Evolutionary conservation across 2,113 vertebrate genomes (phyloP), one percentile per base, ranked within the genome.

Genomic region (Tor tambroides): DNA sequence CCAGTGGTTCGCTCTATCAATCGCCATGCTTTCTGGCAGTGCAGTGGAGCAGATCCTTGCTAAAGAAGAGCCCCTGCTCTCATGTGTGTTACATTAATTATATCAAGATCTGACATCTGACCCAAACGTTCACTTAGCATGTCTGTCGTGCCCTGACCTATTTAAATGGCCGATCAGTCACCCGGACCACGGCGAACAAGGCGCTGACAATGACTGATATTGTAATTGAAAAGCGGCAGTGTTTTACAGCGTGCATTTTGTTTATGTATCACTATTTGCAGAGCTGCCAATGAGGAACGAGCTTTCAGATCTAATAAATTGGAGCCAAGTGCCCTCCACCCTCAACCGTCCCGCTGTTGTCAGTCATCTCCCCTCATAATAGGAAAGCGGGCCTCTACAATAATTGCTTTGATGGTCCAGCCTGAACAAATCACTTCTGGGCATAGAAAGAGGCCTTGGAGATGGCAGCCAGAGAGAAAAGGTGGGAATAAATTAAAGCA

Each of bases 391-490:
- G 96, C 96, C 95, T 94, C 95, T 96, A 95, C 96, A 96, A 96
- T 98, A 97, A 99, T 99, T 97, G 97, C 98, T 98, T 96, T 98
- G 97, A 98, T 98, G 96, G 97, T 97, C 97, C 95, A 92, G 96
- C 95, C 96, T 97, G 96, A 98, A 96, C 96, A 96, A 98, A 98
- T 97, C 97, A 98, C 97, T 98, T 98, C 96, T 97, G 97, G 97
- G 97, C 96, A 97, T 97, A 97, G 95, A 94, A 94, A 95, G 94
- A 92, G 93, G 96, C 96, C 96, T 97, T 96, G 94, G 96, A 97
- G 96, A 97, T 97, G 96, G 96, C 95, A 97, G 96, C 94, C 95
- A 94, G 95, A 96, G 96, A 98, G 95, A 97, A 98, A 98, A 99
- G 97, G 97, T 99, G 97, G 96, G 95, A 99, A 98, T 96, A 96